These are phyloP conservation scores for Distichodus sexfasciatus DNA, from an alignment of 2,797 vertebrate species.

Conservation along the genomic window DNA sequence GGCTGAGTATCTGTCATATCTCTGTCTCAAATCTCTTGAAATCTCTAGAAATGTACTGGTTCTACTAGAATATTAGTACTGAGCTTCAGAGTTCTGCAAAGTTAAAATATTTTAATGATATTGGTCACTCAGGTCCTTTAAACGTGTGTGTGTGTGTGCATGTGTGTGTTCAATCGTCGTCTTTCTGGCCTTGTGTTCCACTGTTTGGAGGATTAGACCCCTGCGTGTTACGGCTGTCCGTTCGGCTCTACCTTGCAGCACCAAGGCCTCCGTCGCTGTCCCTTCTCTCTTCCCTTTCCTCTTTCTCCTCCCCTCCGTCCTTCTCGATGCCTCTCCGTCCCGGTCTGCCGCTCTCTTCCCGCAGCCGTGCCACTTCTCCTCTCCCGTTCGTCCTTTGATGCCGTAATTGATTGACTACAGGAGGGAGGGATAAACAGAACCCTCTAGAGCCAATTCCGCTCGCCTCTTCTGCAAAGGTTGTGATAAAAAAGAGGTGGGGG, in stretches of 20 bases:
- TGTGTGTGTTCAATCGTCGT: background rate
- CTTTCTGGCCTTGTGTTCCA: constrained; percentile 53
- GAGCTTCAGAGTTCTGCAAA: background rate
- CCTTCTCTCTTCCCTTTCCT: constrained; percentile 2
- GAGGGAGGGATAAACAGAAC: constrained; percentile 75
- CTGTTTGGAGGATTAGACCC: constrained; percentile 66
- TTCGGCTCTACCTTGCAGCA: constrained; percentile 56
- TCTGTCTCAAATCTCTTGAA: too few relatives aligned
- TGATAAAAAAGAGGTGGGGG: constrained; percentile 72
- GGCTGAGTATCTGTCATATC: too few relatives aligned
- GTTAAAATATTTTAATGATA: constrained; percentile 26
- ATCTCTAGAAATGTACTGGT: too few relatives aligned
- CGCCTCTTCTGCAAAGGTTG: constrained; percentile 72
- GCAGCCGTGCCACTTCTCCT: too few relatives aligned
- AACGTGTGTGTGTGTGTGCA: background rate
- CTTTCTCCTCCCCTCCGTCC: constrained; percentile 7
- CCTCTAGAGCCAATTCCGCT: constrained; percentile 75
- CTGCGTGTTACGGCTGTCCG: constrained; percentile 68
- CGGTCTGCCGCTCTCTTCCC: constrained; percentile 70
- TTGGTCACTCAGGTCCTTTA: constrained; percentile 49
- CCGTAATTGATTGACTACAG: constrained; percentile 82
- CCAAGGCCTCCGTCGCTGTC: constrained; percentile 22
- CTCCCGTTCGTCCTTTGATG: constrained; percentile 79
- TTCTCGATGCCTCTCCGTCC: constrained; percentile 40
- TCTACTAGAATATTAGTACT: too few relatives aligned